Evolutionary conservation across 1,140 invertebrate genomes (phyloP).

Genomic region (Drosophila quadrilineata): DNA sequence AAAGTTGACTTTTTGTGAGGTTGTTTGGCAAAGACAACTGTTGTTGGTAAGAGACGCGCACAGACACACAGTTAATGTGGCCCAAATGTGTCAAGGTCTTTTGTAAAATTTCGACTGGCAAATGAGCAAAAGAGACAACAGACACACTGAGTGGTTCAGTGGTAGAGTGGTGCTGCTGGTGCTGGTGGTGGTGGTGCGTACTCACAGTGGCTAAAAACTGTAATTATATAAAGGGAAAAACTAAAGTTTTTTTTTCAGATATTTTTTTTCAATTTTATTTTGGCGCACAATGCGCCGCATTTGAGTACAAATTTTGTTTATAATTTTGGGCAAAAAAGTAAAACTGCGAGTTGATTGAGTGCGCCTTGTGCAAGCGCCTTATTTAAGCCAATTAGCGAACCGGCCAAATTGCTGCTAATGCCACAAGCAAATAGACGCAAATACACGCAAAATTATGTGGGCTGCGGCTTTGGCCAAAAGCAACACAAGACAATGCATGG

Average conservation of each 20-base stretch:
- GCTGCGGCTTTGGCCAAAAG: slow-evolving; percentile 12
- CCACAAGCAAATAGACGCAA: slow-evolving; percentile 50
- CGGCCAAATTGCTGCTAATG: slow-evolving; percentile 55
- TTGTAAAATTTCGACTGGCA: slow-evolving; percentile 63
- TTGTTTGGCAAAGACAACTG: slow-evolving; percentile 20
- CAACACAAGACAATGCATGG: slow-evolving; percentile 55
- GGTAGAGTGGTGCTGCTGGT: no score
- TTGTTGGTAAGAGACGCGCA: slow-evolving; percentile 11
- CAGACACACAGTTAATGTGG: slow-evolving; percentile 30
- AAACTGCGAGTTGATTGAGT: slow-evolving; percentile 54
- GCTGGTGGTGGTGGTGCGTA: slow-evolving; percentile 50
- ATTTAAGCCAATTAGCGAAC: slow-evolving; percentile 63
- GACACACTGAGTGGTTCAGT: no score
- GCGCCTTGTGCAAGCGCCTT: slow-evolving; percentile 55
- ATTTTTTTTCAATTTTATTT: no score
- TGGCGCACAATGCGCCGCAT: slow-evolving; percentile 64
- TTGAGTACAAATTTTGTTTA: slow-evolving; percentile 48
- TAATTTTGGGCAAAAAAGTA: slow-evolving; percentile 21
- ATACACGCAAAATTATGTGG: slow-evolving; percentile 42
- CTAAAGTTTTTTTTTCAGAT: no score
- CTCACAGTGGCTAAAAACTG: slow-evolving; percentile 14
- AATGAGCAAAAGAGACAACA: slow-evolving; percentile 60
- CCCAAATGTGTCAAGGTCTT: slow-evolving; percentile 74
- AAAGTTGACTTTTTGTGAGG: slow-evolving; percentile 22
- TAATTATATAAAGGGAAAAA: slow-evolving; percentile 45